Conservation (phyloP, 1,140 invertebrate species). For the Camponotus vicinus region DNA sequence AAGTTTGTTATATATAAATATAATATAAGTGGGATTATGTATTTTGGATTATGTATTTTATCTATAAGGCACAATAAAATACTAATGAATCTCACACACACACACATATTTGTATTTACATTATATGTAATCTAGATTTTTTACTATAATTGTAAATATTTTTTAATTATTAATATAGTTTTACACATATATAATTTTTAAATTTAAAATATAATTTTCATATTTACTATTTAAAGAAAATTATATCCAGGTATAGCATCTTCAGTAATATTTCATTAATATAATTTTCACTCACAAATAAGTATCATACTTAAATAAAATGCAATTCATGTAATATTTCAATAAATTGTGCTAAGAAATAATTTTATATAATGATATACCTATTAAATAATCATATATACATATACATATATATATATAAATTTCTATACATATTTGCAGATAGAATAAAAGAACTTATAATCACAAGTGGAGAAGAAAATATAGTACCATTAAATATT, state of each 20-base stretch:
- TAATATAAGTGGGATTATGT: neutral
- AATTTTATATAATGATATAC: neutral
- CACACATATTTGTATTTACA: neutral
- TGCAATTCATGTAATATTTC: too few relatives aligned
- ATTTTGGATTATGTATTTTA: neutral
- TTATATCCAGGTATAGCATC: too few relatives aligned
- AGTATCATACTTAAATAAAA: too few relatives aligned
- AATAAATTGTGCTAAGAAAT: too few relatives aligned
- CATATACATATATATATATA: neutral
- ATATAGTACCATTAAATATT: constrained; percentile 94
- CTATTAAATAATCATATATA: neutral
- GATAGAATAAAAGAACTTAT: constrained; percentile 91
- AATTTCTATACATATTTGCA: constrained; percentile 57
- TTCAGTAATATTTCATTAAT: too few relatives aligned
- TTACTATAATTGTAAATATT: constrained; percentile 12
- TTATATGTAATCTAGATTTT: neutral
- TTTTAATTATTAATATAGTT: neutral
- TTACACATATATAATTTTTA: too few relatives aligned
- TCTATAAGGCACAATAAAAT: neutral
- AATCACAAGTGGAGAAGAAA: constrained; percentile 98
- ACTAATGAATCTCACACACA: neutral
- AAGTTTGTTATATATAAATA: neutral
- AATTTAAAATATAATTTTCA: too few relatives aligned
- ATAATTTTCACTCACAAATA: too few relatives aligned
- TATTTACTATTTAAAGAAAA: too few relatives aligned